Conservation (phyloP, 2,797 vertebrate genomes). For the Pseudochromis fuscus region DNA sequence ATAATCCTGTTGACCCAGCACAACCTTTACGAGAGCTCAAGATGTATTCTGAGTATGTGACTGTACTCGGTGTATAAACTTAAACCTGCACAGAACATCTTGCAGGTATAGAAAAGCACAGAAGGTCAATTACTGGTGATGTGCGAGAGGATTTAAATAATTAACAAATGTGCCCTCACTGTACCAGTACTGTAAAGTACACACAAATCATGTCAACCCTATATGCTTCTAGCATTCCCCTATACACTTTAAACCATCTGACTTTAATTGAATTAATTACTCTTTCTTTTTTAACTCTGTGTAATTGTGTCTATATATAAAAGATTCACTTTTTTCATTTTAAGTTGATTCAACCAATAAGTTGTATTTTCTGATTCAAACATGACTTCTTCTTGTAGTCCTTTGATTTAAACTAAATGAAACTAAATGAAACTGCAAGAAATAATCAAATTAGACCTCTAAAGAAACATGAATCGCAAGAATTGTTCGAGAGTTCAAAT, state of each 20-base stretch:
- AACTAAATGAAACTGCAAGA: not conserved
- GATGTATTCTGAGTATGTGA: not conserved
- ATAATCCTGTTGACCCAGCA: constrained; percentile 5
- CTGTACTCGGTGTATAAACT: not conserved
- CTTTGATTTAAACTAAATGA: not conserved
- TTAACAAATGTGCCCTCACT: constrained; percentile 43
- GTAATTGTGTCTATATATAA: not conserved
- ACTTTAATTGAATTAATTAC: not conserved
- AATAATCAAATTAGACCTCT: not conserved
- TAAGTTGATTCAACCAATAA: not conserved
- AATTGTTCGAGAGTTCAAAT: not conserved
- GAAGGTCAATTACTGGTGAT: constrained; percentile 55
- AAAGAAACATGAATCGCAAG: not conserved
- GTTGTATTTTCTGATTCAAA: not conserved
- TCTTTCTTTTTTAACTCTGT: not conserved
- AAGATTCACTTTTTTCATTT: not conserved
- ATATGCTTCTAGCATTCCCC: no score
- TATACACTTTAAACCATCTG: not conserved
- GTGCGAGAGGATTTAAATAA: constrained; percentile 60
- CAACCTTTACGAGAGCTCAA: constrained; percentile 5
- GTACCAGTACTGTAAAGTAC: not conserved
- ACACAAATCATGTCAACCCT: not conserved
- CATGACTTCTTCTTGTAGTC: no score
- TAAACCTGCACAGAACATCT: constrained; percentile 34
- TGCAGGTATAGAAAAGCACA: constrained; percentile 43